Evolutionary conservation across 2,888 invertebrate species (phyloP).

Genomic region (Leptinotarsa rubiginosa): DNA sequence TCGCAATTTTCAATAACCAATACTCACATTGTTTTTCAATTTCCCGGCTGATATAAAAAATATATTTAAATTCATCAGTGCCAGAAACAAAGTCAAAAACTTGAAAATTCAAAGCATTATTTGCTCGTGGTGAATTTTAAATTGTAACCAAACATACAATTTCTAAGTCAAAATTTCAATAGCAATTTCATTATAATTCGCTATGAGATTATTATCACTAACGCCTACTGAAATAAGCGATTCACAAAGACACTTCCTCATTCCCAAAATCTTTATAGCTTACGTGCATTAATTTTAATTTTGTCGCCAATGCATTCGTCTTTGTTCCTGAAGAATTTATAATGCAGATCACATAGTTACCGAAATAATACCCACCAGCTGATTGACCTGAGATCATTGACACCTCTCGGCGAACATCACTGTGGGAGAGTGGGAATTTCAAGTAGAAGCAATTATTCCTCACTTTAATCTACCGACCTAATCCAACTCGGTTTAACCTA

Average conservation of each 20-base stretch:
- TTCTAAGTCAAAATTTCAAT: too few relatives aligned
- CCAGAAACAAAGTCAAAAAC: too few relatives aligned
- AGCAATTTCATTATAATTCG: not conserved
- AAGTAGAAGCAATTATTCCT: conserved; percentile 43
- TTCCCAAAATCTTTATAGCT: conserved; percentile 29
- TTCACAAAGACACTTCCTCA: conserved; percentile 36
- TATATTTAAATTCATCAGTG: too few relatives aligned
- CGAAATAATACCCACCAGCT: conserved; percentile 57
- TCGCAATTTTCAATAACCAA: not conserved
- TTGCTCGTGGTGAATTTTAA: too few relatives aligned
- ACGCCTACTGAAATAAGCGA: conserved; percentile 3
- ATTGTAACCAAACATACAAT: too few relatives aligned
- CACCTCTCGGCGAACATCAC: conserved; percentile 57
- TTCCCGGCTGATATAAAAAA: not conserved
- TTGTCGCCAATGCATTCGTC: conserved; percentile 35
- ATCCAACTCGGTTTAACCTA: conserved; percentile 55
- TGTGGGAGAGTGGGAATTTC: conserved; percentile 44
- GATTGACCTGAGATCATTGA: conserved; percentile 61
- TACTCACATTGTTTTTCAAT: not conserved
- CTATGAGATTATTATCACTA: not conserved
- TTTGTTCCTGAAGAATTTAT: conserved; percentile 43
- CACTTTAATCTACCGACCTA: conserved; percentile 27
- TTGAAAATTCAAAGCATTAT: too few relatives aligned
- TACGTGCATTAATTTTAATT: conserved; percentile 39
- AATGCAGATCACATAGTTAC: conserved; percentile 61